phyloP scores from a whole-genome alignment of 2,113 vertebrate species.

The Chaetodon trifascialis region DNA sequence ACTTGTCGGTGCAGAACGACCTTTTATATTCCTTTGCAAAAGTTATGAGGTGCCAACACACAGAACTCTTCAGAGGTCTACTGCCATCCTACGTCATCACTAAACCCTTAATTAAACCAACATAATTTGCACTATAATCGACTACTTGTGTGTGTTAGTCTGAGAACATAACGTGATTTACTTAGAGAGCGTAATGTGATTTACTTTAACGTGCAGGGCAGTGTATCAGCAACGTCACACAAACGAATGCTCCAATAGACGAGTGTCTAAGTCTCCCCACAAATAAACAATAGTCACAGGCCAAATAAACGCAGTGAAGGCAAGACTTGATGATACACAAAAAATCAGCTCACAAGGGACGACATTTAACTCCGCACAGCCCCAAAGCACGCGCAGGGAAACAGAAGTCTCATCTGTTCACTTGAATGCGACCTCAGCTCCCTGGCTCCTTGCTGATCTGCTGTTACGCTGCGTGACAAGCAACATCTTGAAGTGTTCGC shows the following conservation, averaged over 20 bases:
- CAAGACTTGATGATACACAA: not conserved
- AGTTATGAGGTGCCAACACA: conserved; percentile 9
- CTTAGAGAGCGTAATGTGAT: conserved; percentile 1
- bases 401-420: not conserved
- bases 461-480: conserved; percentile 5
- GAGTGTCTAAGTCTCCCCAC: not conserved
- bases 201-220: conserved; percentile 25
- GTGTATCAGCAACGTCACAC: conserved; percentile 37
- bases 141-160: conserved; percentile 2
- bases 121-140: not conserved
- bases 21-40: conserved; percentile 40
- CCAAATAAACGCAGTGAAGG: not conserved
- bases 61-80: conserved; percentile 10
- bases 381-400: not conserved
- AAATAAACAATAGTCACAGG: not conserved
- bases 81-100: not conserved
- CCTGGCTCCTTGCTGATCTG: not conserved
- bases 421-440: conserved; percentile 13
- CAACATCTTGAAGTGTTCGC: conserved; percentile 11
- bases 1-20: conserved; percentile 19
- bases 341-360: not conserved
- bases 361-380: not conserved
- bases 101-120: not conserved
- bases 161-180: conserved; percentile 19
- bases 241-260: conserved; percentile 64